These are phyloP conservation scores for Xanthorhoe spadicearia DNA, from an alignment of 2,888 invertebrate species.

Conservation along the genomic window DNA sequence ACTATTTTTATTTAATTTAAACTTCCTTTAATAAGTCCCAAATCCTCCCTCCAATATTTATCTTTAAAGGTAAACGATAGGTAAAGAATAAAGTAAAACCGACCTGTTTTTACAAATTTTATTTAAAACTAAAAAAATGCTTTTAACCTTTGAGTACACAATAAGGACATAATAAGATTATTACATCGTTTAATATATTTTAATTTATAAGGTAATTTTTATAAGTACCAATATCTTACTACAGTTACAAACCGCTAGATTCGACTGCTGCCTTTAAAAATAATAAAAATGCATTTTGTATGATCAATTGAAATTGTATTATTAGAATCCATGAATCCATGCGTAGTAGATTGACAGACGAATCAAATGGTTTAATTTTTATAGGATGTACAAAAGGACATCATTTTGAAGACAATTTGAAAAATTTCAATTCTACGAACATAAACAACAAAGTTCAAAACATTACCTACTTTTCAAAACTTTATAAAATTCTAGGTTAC, in stretches of 20 bases:
- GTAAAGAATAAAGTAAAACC: background rate
- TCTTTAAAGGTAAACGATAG: no score
- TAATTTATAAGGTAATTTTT: background rate
- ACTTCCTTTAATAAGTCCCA: background rate
- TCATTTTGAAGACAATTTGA: no score
- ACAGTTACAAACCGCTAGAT: background rate
- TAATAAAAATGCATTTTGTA: background rate
- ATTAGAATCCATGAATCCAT: no score
- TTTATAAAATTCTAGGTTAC: no score
- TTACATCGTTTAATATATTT: background rate
- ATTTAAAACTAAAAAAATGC: constrained; percentile 6
- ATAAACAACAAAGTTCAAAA: no score
- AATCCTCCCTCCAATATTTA: background rate
- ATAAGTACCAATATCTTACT: background rate
- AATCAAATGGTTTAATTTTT: no score
- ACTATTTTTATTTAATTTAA: constrained; percentile 43
- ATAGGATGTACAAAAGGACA: no score
- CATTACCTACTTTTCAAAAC: no score
- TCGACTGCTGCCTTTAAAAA: background rate
- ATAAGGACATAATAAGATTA: background rate
- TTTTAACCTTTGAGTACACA: background rate
- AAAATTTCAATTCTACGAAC: no score
- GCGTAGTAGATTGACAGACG: no score
- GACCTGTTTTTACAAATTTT: background rate
- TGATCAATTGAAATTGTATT: no score